Conservation (phyloP, 2,113 vertebrate species). For the Megatriorchis doriae region DNA sequence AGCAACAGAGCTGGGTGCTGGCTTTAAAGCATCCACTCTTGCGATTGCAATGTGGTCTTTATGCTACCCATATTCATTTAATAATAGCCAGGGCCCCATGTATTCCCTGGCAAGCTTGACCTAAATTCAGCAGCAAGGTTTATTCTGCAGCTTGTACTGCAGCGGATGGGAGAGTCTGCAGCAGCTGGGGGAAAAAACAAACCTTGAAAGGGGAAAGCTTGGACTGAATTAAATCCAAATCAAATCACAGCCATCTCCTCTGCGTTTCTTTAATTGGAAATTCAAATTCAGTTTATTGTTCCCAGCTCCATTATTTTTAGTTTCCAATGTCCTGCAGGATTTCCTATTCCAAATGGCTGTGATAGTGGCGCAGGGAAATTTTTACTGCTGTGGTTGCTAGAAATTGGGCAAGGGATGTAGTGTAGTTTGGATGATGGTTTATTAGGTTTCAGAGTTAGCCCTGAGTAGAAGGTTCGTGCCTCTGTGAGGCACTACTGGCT, state of each 20-base stretch:
- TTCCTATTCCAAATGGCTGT: not conserved
- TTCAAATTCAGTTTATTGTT: constrained; percentile 10
- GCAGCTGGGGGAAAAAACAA: not conserved
- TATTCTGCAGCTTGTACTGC: not conserved
- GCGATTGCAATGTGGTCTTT: not conserved
- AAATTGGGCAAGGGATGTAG: not conserved
- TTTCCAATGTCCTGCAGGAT: not conserved
- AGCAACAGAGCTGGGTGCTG: not conserved
- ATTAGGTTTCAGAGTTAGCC: not conserved
- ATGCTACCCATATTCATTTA: not conserved
- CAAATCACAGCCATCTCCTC: not conserved
- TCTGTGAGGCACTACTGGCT: not conserved
- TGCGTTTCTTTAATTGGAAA: constrained; percentile 2
- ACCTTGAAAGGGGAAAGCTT: not conserved
- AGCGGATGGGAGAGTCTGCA: not conserved
- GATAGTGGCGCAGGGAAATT: not conserved
- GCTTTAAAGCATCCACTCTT: not conserved
- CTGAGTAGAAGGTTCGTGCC: not conserved
- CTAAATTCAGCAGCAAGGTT: constrained; percentile 13
- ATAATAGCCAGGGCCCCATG: not conserved
- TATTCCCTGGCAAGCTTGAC: constrained; percentile 26
- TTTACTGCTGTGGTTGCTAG: not conserved
- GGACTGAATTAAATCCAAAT: not conserved
- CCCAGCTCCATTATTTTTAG: not conserved
- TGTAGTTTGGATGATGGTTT: not conserved